A percentile compares a stretch with the other conserved stretches of the same genome.
Evolutionary conservation across 2,797 vertebrate genomes (phyloP).

Genomic region (Acipenser ruthenus): DNA sequence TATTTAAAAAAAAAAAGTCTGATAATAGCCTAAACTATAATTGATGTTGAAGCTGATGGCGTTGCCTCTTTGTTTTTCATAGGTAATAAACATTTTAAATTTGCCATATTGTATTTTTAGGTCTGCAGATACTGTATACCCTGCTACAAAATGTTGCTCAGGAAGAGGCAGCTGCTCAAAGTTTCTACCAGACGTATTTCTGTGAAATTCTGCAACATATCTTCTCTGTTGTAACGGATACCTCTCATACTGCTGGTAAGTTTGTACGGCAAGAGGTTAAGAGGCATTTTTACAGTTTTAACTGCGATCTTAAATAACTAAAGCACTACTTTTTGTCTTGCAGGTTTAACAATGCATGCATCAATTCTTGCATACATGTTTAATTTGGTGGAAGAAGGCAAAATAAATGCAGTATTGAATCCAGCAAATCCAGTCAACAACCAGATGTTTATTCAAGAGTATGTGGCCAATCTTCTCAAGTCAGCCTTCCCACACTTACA

Average conservation of each 20-base stretch:
- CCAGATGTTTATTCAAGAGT: conserved; percentile 95
- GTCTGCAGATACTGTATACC: conserved; percentile 94
- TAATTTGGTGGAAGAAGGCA: conserved; percentile 96
- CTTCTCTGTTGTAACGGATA: conserved; percentile 97
- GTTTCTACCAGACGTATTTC: conserved; percentile 97
- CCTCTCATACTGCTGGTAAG: conserved; percentile 95
- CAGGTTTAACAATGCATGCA: conserved; percentile 96
- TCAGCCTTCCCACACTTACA: conserved; percentile 96
- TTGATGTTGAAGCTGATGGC: no score
- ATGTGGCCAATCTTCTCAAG: conserved; percentile 95
- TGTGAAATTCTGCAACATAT: conserved; percentile 97
- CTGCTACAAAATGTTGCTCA: conserved; percentile 95
- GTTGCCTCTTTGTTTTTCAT: no score
- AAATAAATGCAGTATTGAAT: conserved; percentile 82
- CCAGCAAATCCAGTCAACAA: conserved; percentile 82
- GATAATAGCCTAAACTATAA: no score
- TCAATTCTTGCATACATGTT: conserved; percentile 98
- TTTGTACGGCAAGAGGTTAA: no score
- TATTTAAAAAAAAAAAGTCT: no score
- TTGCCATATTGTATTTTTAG: conserved; percentile 33
- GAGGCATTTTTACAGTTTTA: neutral
- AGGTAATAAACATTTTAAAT: neutral
- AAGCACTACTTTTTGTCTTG: neutral
- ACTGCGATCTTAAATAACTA: neutral
- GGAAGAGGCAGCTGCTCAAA: conserved; percentile 93